phyloP scores from a whole-genome alignment of 1,140 invertebrate species.

The Galendromus occidentalis region DNA sequence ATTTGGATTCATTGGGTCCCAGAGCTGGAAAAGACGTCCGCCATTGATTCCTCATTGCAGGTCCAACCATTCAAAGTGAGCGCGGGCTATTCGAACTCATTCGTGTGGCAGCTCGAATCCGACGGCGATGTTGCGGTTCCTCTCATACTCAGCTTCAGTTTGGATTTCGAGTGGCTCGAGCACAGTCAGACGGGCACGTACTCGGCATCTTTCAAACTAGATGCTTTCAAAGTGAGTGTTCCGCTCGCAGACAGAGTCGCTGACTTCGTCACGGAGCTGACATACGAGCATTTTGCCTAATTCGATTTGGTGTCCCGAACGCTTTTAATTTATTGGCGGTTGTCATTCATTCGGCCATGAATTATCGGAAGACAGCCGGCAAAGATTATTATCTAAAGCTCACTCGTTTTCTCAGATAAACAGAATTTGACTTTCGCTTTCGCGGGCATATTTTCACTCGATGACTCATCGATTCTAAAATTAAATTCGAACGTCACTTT shows the following conservation, averaged over 20 bases:
- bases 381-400: neutral
- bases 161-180: constrained; percentile 4
- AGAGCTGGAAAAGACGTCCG: too few relatives aligned
- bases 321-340: too few relatives aligned
- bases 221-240: neutral
- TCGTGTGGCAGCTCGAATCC: neutral
- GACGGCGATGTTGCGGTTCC: neutral
- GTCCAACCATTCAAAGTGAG: constrained; percentile 6
- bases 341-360: too few relatives aligned
- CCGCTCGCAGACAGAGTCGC: too few relatives aligned
- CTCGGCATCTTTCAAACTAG: neutral
- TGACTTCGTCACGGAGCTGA: too few relatives aligned
- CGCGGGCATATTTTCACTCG: neutral
- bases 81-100: constrained; percentile 16
- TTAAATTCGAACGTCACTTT: neutral
- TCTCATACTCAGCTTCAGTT: neutral
- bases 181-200: neutral
- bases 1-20: too few relatives aligned
- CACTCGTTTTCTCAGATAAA: neutral
- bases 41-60: neutral
- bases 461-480: neutral
- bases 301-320: too few relatives aligned
- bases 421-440: constrained; percentile 2
- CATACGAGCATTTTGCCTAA: too few relatives aligned
- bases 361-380: neutral